phyloP scores from a whole-genome alignment of 2,797 vertebrate species.

The Chrysocyon brachyurus region DNA sequence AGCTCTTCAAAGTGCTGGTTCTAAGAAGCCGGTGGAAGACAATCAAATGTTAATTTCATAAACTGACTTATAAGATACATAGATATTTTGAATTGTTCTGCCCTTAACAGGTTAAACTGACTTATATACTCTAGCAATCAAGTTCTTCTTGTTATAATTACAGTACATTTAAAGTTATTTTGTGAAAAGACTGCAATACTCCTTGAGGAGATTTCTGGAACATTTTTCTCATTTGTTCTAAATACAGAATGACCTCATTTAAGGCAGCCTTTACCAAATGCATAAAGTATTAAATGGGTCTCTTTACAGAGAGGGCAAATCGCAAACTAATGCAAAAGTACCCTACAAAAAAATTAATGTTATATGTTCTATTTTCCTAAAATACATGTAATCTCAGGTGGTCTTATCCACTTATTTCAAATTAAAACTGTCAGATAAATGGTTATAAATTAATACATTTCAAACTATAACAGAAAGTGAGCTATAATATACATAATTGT shows the following conservation, averaged over 20 bases:
- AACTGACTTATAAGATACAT: background rate
- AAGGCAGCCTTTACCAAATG: conserved; percentile 72
- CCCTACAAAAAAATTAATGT: conserved; percentile 7
- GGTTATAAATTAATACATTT: background rate
- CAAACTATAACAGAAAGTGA: conserved; percentile 59
- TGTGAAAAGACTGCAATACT: conserved; percentile 63
- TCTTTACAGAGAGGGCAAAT: conserved; percentile 62
- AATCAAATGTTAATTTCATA: conserved; percentile 40
- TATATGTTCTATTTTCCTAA: conserved; percentile 69
- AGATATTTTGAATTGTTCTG: background rate
- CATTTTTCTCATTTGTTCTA: conserved; percentile 77
- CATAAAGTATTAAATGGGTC: conserved; percentile 73
- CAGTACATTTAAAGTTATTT: conserved; percentile 72
- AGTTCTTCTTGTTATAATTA: conserved; percentile 63
- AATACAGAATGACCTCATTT: conserved; percentile 80
- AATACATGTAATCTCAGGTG: conserved; percentile 45
- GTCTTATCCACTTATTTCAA: conserved; percentile 29
- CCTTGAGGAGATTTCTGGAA: conserved; percentile 70
- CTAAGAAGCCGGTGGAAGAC: background rate
- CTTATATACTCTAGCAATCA: background rate
- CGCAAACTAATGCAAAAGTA: conserved; percentile 45
- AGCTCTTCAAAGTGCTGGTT: background rate
- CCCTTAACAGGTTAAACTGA: conserved; percentile 53
- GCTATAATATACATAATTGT: conserved; percentile 41
- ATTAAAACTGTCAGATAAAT: conserved; percentile 57